Percentiles rank a stretch among this genome's conserved stretches.
Evolutionary conservation across 2,888 invertebrate species (phyloP).

Genomic region (Apodemia zela): DNA sequence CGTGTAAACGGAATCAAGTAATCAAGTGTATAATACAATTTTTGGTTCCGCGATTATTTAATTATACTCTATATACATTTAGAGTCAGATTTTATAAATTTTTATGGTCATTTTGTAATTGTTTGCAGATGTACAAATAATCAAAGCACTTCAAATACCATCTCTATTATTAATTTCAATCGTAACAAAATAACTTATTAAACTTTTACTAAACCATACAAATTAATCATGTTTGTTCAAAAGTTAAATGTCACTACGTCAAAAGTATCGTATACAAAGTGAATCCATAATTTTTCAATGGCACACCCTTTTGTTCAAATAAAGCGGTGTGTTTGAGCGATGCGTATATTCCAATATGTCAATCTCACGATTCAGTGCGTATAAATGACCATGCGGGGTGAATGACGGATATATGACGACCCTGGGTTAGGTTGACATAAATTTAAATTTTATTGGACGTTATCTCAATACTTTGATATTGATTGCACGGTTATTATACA

Average conservation of each 20-base stretch:
- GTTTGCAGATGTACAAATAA: too few species aligned
- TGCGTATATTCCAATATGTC: constrained; percentile 56
- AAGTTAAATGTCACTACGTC: background rate
- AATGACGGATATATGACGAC: constrained; percentile 35
- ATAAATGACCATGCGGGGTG: constrained; percentile 47
- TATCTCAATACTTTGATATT: background rate
- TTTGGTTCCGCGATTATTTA: too few species aligned
- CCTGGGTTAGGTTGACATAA: constrained; percentile 28
- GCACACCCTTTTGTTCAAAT: constrained; percentile 49
- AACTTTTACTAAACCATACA: background rate
- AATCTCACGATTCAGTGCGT: constrained; percentile 52
- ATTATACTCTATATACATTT: too few species aligned
- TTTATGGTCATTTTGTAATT: too few species aligned
- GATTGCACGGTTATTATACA: background rate
- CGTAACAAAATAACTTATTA: background rate
- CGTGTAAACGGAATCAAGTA: too few species aligned
- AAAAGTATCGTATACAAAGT: constrained; percentile 35
- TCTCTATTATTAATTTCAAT: background rate
- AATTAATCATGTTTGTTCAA: background rate
- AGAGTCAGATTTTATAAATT: too few species aligned
- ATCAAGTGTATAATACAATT: too few species aligned
- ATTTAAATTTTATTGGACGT: constrained; percentile 30
- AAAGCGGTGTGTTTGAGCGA: constrained; percentile 51
- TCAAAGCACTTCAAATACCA: too few species aligned
- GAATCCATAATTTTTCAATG: constrained; percentile 58